These are phyloP conservation scores for Elaphurus davidianus DNA, from an alignment of 2,113 vertebrate species.

Conservation along the genomic window DNA sequence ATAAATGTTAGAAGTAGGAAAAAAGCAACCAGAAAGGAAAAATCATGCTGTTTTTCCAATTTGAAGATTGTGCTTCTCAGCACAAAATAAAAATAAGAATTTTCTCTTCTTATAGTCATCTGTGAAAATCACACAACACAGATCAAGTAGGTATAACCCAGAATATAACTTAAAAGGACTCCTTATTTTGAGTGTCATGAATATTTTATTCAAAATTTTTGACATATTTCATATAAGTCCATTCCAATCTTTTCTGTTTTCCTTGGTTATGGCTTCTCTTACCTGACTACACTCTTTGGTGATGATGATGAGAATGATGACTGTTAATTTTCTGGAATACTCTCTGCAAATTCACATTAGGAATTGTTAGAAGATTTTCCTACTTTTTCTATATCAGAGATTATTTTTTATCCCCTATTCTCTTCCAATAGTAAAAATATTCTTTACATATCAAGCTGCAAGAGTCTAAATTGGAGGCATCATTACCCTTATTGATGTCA, in stretches of 20 bases:
- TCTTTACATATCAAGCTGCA: background rate
- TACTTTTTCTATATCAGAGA: background rate
- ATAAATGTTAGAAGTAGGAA: background rate
- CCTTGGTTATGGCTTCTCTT: background rate
- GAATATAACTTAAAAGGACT: background rate
- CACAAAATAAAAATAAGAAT: background rate
- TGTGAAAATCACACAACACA: background rate
- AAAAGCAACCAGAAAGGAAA: background rate
- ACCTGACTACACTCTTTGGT: background rate
- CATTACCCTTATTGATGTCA: background rate
- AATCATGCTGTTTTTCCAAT: background rate
- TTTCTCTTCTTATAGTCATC: background rate
- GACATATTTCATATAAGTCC: background rate
- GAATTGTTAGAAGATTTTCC: background rate
- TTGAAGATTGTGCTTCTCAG: background rate
- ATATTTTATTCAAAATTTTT: background rate
- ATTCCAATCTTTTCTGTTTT: background rate
- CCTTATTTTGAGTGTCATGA: background rate
- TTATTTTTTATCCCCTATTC: background rate
- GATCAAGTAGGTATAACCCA: background rate
- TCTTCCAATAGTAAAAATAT: background rate
- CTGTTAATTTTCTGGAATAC: background rate
- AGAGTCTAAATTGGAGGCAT: background rate
- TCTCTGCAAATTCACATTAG: background rate
- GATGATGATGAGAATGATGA: background rate